Percentiles rank a stretch among this genome's conserved stretches.
phyloP scores from a whole-genome alignment of 2,888 invertebrate species.

The Diploptera punctata region DNA sequence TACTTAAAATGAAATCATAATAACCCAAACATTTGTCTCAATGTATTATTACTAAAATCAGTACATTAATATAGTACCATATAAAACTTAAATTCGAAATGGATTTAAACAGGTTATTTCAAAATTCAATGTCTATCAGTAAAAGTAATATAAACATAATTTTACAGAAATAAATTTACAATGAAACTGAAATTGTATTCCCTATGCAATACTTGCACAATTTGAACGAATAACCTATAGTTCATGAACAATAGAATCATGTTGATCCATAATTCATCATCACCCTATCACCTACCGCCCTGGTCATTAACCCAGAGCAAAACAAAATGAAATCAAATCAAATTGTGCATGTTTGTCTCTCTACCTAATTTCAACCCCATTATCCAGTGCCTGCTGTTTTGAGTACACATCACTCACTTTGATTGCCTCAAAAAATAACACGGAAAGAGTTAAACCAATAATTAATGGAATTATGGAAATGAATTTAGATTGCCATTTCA shows the following conservation, averaged over 20 bases:
- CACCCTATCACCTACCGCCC: conserved; percentile 7
- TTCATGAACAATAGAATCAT: neutral
- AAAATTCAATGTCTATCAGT: no score
- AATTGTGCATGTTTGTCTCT: conserved; percentile 10
- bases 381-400: neutral
- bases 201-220: neutral
- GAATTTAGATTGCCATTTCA: neutral
- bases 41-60: no score
- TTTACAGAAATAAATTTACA: no score
- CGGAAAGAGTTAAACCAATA: conserved; percentile 1
- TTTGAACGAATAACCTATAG: neutral
- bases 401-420: neutral
- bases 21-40: no score
- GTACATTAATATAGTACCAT: no score
- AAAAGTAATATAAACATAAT: no score
- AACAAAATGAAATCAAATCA: conserved; percentile 20
- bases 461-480: conserved; percentile 9
- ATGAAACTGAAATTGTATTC: neutral
- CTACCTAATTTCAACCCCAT: conserved; percentile 15
- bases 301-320: neutral
- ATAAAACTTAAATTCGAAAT: no score
- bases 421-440: neutral
- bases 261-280: neutral
- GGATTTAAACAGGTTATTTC: no score
- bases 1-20: no score